Evolutionary conservation across 2,888 invertebrate genomes (phyloP).

Genomic region (Globia sparganii): DNA sequence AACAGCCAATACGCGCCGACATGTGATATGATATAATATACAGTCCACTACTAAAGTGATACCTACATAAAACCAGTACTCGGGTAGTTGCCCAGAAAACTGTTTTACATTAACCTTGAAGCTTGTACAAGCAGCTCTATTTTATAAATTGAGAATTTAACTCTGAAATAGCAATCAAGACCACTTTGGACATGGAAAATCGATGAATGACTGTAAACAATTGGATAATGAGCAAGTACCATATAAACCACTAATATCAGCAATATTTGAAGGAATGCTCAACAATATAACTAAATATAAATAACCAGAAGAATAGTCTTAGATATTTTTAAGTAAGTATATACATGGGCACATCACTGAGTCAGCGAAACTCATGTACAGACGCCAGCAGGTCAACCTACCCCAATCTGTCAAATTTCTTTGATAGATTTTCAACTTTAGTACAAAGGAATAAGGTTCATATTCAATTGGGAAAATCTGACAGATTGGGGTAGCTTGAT

Average conservation of each 20-base stretch:
- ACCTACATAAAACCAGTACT: conserved; percentile 45
- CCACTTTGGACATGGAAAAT: not conserved
- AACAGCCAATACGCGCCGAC: conserved; percentile 71
- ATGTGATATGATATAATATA: conserved; percentile 75
- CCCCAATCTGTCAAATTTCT: too few relatives aligned
- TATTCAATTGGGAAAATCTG: too few relatives aligned
- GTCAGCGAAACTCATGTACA: not conserved
- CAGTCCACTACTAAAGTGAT: conserved; percentile 63
- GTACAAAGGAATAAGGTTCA: too few relatives aligned
- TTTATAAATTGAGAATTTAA: conserved; percentile 25
- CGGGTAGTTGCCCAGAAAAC: conserved; percentile 38
- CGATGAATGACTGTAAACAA: not conserved
- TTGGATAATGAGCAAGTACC: not conserved
- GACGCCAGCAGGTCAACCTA: too few relatives aligned
- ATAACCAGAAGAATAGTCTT: not conserved
- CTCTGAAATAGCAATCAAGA: not conserved
- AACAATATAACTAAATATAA: too few relatives aligned
- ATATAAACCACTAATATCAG: not conserved
- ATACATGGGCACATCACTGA: not conserved
- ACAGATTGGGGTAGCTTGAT: too few relatives aligned
- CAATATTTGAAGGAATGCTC: not conserved
- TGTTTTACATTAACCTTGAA: conserved; percentile 54
- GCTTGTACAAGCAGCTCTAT: conserved; percentile 15
- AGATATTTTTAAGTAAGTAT: not conserved
- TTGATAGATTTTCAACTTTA: too few relatives aligned